These are phyloP conservation scores for Schizopygopsis pylzovi DNA, from an alignment of 2,797 vertebrate species.

Conservation along the genomic window DNA sequence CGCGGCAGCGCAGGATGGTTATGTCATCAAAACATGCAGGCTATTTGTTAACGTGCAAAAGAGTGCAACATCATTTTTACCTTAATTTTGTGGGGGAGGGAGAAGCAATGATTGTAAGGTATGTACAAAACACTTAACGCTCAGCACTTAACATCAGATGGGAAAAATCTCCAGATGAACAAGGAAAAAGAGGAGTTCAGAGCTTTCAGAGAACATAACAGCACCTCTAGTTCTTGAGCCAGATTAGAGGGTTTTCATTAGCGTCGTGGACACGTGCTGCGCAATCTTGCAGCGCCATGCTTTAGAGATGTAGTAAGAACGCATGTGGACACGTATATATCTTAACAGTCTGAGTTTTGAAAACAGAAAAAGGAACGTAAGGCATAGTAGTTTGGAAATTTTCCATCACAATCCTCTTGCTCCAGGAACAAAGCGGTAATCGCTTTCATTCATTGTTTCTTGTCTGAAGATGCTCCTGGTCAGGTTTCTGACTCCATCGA, in stretches of 20 bases:
- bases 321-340: slow-evolving; percentile 56
- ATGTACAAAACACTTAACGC: slow-evolving; percentile 72
- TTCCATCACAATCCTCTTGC: slow-evolving; percentile 40
- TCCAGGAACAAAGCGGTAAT: slow-evolving; percentile 44
- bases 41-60: slow-evolving; percentile 72
- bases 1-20: slow-evolving; percentile 59
- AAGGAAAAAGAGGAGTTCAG: slow-evolving; percentile 20
- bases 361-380: slow-evolving; percentile 72
- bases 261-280: slow-evolving; percentile 30
- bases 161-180: slow-evolving; percentile 66
- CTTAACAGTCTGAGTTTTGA: slow-evolving; percentile 66
- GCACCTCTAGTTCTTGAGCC: slow-evolving; percentile 16
- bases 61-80: slow-evolving; percentile 61
- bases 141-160: slow-evolving; percentile 52
- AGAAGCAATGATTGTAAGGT: slow-evolving; percentile 67
- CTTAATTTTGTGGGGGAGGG: slow-evolving; percentile 58
- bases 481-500: slow-evolving; percentile 33
- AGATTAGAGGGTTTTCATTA: slow-evolving; percentile 52
- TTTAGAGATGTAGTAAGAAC: slow-evolving; percentile 66
- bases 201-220: slow-evolving; percentile 34
- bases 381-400: slow-evolving; percentile 73
- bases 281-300: slow-evolving; percentile 27
- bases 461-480: slow-evolving; percentile 35
- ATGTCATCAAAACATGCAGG: slow-evolving; percentile 74
- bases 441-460: slow-evolving; percentile 47